Base-by-base conservation (phyloP, 2,888 invertebrate genomes). In the Laothoe populi region DNA sequence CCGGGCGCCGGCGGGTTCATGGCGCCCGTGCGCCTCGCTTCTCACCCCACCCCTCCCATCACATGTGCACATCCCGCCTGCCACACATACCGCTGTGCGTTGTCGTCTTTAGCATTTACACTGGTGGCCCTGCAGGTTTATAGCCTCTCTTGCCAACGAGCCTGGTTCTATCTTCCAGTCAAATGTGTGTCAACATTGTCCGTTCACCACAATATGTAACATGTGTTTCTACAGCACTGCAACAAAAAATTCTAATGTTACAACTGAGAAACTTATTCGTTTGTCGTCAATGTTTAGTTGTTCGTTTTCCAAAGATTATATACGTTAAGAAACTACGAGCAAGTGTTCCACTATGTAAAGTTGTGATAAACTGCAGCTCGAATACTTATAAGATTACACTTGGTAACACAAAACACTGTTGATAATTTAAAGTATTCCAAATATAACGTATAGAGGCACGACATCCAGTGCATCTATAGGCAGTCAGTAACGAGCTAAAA, bases 1-100 rank as follows among this genome's bases (percentile, higher is more conserved):
- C 91, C 91, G 90, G 93, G 92, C 88, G 94, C 93, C 89, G 94
- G 94, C 87, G 94, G 94, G 93, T 94, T 94, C 94, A 94, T 94
- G 88, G 90, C 94, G 93, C 93, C 90, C 86, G 84, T 87, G 88
- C 87, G 88, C 87, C 85, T 78, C 83, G 87, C 63, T 57, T 58
- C 48, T 92, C 91, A 93, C 91, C 93, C 90, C 85, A 88, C 92
- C 83, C 91, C 92, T 77, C 92, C 91, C 90, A 89, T 90, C 87
- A 90, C 93, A 88, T 75, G 64, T 82, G 77, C 84, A 83, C 81
- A 74, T 81, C 75, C 74, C 80, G 73, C 86, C 82, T 72, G 71
- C 78, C 78, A 73, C 81, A 70, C 80, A 82, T 80, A 81, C 73
- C 81, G 79, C 76, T 72, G 57, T 69, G 78, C 82, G 81, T 84